Conservation (phyloP, 2,888 invertebrate genomes). For the Nysson spinosus region DNA sequence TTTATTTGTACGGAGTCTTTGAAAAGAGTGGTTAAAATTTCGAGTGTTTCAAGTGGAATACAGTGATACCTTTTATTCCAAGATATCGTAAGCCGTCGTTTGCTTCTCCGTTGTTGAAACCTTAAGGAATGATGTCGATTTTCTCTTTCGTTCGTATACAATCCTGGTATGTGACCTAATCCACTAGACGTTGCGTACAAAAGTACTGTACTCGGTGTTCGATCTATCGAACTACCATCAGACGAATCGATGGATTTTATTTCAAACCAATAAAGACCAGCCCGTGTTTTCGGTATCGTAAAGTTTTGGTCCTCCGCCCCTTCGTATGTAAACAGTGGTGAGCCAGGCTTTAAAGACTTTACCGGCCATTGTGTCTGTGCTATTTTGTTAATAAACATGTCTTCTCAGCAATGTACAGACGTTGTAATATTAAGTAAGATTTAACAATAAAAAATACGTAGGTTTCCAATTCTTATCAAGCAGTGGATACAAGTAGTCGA, state of each 20-base stretch:
- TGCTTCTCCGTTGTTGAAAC: constrained; percentile 73
- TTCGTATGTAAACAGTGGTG: constrained; percentile 73
- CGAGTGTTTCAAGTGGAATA: too few relatives aligned
- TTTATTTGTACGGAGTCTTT: too few relatives aligned
- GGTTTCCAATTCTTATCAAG: too few relatives aligned
- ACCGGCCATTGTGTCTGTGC: constrained; percentile 69
- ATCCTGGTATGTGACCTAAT: constrained; percentile 65
- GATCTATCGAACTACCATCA: constrained; percentile 30
- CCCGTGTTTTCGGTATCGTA: constrained; percentile 71
- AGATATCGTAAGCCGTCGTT: constrained; percentile 73
- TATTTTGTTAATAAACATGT: constrained; percentile 6
- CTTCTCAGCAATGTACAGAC: neutral
- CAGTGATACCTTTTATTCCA: constrained; percentile 74
- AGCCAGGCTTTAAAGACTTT: constrained; percentile 72
- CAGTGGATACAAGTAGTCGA: too few relatives aligned
- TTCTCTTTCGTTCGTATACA: constrained; percentile 52
- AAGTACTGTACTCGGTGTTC: constrained; percentile 70
- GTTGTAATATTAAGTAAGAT: neutral
- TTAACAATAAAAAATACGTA: neutral
- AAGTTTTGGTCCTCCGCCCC: constrained; percentile 74
- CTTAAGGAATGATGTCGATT: constrained; percentile 67
- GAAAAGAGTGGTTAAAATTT: too few relatives aligned
- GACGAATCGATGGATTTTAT: constrained; percentile 64
- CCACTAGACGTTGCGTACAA: constrained; percentile 73
- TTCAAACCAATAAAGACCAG: constrained; percentile 75